Base-by-base conservation (phyloP, 2,113 vertebrate genomes). In the Setophaga coronata region DNA sequence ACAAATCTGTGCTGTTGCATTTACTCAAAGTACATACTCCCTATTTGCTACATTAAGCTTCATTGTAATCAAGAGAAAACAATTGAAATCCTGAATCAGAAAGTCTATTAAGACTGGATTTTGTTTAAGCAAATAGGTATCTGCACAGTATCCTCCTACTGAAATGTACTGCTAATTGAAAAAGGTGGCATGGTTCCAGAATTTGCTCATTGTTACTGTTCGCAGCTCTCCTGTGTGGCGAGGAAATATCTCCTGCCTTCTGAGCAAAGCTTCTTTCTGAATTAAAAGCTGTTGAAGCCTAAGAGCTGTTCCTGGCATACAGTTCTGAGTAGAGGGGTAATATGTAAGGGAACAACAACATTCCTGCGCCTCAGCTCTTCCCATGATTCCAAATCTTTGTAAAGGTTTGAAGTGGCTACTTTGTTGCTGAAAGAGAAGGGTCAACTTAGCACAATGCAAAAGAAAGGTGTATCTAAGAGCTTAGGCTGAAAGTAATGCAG, bases 171-270 rank as follows among this genome's bases (percentile, higher is more conserved):
- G 72, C 19, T 69, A 48, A 89, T 60, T 70, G 23, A 29, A 79
- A 89, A 91, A 76, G 5, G 14, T 31, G 34, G 9, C 36, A 57
- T 8, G 45, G 24, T 43, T 82, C 36, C 48, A 90, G n/a, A 87
- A 45, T 82, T 42, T 56, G 23, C 7, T 67, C 6, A 33, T 54
- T 79, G 36, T 71, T 71, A 23, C 78, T 82, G 14, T 79, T 87
- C 8, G 7, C 57, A 91, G 36, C 10, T n/a, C 47, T 70, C 17
- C 18, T 66, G 36, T 14, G 19, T 36, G 53, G 17, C 0, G 0
- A 76, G 33, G 12, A 61, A 60, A 43, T 10, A 21, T 31, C 14
- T 33, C 61, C 71, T 56, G 29, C 36, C 21, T 67, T 78, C 82
- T n/a, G 33, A 89, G 43, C 28, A 77, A 54, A 90, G 13, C 42